Evolutionary conservation across 2,797 vertebrate genomes (phyloP).

Genomic region (Lepidocolaptes lacrymiger): DNA sequence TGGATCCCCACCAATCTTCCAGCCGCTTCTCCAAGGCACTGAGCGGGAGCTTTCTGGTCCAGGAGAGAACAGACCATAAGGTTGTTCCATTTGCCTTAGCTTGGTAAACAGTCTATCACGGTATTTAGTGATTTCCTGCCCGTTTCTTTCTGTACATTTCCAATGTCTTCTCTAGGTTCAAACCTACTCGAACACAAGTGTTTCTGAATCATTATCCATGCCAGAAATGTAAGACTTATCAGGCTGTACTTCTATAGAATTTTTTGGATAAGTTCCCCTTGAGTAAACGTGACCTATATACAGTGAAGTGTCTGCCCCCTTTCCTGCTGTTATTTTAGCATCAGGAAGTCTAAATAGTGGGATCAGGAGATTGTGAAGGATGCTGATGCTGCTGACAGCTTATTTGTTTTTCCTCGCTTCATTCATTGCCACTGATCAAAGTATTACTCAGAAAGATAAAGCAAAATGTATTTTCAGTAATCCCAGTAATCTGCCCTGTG

Average conservation of each 20-base stretch:
- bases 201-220: not conserved
- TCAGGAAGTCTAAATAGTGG: not conserved
- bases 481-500: not conserved
- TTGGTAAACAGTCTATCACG: not conserved
- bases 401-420: slow-evolving; percentile 1
- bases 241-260: not conserved
- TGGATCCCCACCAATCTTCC: not conserved
- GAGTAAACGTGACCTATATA: not conserved
- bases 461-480: not conserved
- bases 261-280: not conserved
- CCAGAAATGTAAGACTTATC: not conserved
- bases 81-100: not conserved
- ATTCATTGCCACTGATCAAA: not conserved
- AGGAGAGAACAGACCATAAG: fast-evolving
- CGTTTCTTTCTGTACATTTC: not conserved
- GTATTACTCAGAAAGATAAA: not conserved
- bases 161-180: not conserved
- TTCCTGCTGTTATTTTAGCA: not conserved
- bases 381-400: not conserved
- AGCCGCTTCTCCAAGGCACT: not conserved
- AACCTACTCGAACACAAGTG: fast-evolving
- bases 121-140: not conserved
- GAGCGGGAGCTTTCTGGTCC: not conserved
- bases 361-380: not conserved
- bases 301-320: not conserved